Evolutionary conservation across 1,140 invertebrate genomes (phyloP).

Genomic region (Galleria mellonella): DNA sequence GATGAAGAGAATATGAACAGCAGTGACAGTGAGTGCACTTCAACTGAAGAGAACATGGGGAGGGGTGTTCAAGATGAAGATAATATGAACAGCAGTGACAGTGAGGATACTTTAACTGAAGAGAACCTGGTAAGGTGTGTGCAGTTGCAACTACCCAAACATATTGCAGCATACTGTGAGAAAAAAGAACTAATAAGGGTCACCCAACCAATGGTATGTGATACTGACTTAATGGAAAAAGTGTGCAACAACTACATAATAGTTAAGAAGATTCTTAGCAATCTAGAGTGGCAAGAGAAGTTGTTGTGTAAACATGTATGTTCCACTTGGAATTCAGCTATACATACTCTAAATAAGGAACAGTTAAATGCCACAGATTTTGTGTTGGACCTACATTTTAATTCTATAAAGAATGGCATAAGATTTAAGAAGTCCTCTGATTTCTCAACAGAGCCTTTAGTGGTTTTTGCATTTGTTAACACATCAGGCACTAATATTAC

Average conservation of each 20-base stretch:
- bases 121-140: conserved; percentile 22
- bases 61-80: too few relatives aligned
- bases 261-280: conserved; percentile 56
- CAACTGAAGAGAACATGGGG: background rate
- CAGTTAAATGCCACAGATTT: conserved; percentile 46
- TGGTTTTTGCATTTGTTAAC: conserved; percentile 52
- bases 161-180: conserved; percentile 42
- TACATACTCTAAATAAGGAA: conserved; percentile 40
- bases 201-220: conserved; percentile 24
- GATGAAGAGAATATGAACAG: conserved; percentile 1
- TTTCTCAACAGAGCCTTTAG: conserved; percentile 45
- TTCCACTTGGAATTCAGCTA: conserved; percentile 51
- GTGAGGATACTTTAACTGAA: conserved; percentile 6
- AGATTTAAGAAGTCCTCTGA: conserved; percentile 34
- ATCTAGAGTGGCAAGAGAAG: conserved; percentile 61
- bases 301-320: conserved; percentile 50
- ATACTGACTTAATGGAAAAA: conserved; percentile 35
- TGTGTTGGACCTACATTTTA: conserved; percentile 26
- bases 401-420: conserved; percentile 12
- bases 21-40: conserved; percentile 6
- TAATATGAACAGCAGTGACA: too few relatives aligned
- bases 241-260: conserved; percentile 65
- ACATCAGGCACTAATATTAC: conserved; percentile 22
- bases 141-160: conserved; percentile 35
- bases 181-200: conserved; percentile 32